phyloP scores from a whole-genome alignment of 2,113 vertebrate genomes.

The Gulo gulo region DNA sequence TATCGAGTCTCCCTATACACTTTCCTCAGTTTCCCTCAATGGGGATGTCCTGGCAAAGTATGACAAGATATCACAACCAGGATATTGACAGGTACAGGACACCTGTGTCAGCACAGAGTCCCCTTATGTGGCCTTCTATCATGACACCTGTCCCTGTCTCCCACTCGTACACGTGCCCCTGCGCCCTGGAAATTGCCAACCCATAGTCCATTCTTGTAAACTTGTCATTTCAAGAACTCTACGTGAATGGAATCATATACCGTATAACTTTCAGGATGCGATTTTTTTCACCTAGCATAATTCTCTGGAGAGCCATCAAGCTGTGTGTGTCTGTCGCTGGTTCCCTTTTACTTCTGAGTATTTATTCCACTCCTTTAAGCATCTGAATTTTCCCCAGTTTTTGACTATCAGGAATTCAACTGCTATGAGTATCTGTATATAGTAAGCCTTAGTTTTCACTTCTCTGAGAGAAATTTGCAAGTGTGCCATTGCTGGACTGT shows the following conservation, averaged over 20 bases:
- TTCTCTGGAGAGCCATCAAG: background rate
- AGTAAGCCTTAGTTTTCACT: background rate
- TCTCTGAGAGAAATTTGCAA: background rate
- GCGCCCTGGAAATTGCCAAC: background rate
- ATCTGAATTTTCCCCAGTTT: background rate
- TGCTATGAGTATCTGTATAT: background rate
- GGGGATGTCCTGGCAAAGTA: background rate
- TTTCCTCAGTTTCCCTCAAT: background rate
- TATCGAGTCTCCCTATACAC: too few relatives aligned
- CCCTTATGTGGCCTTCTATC: rapidly evolving
- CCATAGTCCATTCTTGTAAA: background rate
- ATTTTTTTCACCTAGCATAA: background rate
- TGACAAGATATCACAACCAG: rapidly evolving
- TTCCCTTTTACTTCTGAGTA: background rate
- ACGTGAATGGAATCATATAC: background rate
- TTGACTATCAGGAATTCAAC: background rate
- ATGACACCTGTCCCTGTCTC: background rate
- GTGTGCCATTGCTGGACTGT: rapidly evolving
- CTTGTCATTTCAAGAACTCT: background rate
- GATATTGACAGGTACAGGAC: background rate
- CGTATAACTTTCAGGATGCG: background rate
- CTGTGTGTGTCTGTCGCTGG: background rate
- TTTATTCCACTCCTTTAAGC: background rate
- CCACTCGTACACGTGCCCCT: too few relatives aligned
- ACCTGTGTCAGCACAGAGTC: background rate